Evolutionary conservation across 2,113 vertebrate species (phyloP).

Genomic region (Verasper variegatus): DNA sequence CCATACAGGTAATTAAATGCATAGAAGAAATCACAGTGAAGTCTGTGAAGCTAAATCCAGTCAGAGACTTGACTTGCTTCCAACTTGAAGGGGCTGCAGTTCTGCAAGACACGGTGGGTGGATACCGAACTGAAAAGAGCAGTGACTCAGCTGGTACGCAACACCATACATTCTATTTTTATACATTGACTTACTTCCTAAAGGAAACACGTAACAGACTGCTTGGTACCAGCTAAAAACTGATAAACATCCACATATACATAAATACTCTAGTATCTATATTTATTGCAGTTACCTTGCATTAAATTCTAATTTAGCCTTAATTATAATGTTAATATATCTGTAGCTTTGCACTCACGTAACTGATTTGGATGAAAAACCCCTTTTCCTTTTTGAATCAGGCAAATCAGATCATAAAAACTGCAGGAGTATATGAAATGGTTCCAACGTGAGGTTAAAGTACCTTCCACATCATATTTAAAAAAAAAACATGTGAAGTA

Average conservation of each 20-base stretch:
- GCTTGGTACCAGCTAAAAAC: not conserved
- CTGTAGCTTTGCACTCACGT: not conserved
- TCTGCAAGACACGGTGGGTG: conserved; percentile 69
- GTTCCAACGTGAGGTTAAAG: no score
- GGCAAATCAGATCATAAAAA: no score
- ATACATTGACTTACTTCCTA: conserved; percentile 33
- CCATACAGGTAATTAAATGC: conserved; percentile 45
- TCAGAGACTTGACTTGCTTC: conserved; percentile 65
- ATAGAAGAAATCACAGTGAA: conserved; percentile 34
- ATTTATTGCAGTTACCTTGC: not conserved
- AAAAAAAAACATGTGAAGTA: no score
- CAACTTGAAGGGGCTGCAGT: conserved; percentile 62
- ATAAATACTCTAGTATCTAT: not conserved
- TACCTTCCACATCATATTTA: no score
- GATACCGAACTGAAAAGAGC: conserved; percentile 63
- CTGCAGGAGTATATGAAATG: no score
- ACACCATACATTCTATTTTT: conserved; percentile 59
- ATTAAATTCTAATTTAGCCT: not conserved
- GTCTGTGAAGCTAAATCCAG: conserved; percentile 48
- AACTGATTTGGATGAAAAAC: no score
- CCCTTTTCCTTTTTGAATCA: no score
- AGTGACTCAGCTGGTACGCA: conserved; percentile 64
- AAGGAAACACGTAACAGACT: conserved; percentile 27
- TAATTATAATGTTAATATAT: not conserved
- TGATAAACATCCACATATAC: not conserved